phyloP scores from a whole-genome alignment of 2,888 invertebrate species.

The Busseola fusca region DNA sequence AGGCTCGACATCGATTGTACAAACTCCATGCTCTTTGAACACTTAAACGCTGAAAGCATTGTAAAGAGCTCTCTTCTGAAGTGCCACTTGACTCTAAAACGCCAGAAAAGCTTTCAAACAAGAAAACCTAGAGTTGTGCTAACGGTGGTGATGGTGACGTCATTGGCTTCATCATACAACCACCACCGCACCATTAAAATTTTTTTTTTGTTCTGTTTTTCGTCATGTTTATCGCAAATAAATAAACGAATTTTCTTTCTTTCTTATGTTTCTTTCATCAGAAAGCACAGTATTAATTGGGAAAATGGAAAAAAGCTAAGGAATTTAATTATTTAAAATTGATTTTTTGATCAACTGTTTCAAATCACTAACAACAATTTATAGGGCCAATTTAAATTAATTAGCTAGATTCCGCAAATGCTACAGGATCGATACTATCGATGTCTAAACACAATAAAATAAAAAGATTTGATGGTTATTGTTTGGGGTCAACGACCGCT shows the following conservation, averaged over 20 bases:
- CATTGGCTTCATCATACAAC: neutral
- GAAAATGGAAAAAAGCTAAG: neutral
- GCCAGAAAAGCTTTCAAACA: conserved; percentile 58
- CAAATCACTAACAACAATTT: neutral
- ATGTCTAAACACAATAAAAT: too few relatives aligned
- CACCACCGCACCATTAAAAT: too few relatives aligned
- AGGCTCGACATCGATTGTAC: conserved; percentile 47
- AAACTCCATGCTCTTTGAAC: conserved; percentile 53
- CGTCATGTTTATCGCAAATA: too few relatives aligned
- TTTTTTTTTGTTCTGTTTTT: too few relatives aligned
- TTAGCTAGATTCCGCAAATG: too few relatives aligned
- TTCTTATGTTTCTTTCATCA: neutral
- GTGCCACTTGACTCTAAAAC: conserved; percentile 62
- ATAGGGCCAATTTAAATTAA: neutral
- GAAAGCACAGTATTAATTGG: neutral
- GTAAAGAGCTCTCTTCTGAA: conserved; percentile 53
- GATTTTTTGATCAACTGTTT: neutral
- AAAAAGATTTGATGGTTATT: too few relatives aligned
- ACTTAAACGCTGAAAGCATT: conserved; percentile 56
- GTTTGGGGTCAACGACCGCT: too few relatives aligned
- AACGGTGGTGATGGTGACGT: neutral
- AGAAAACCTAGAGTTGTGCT: conserved; percentile 42
- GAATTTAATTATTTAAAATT: neutral
- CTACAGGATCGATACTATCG: too few relatives aligned
- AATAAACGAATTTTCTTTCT: too few relatives aligned